phyloP scores from a whole-genome alignment of 2,113 vertebrate genomes.

The Marcusenius ussheri region DNA sequence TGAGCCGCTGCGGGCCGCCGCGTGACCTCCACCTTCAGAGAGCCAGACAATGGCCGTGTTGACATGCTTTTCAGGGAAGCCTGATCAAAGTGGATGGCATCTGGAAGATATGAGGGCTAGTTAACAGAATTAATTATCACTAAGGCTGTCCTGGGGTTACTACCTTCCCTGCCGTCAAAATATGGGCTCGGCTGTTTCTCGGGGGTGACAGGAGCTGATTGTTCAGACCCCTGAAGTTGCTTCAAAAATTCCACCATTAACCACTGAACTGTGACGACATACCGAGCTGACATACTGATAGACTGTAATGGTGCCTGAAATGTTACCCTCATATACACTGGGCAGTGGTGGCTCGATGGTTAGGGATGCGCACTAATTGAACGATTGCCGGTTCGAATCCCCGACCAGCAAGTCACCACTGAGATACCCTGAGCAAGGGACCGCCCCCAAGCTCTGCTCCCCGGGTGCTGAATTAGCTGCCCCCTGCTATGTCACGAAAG shows the following conservation, averaged over 20 bases:
- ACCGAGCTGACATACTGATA: neutral
- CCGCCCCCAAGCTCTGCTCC: too few species aligned
- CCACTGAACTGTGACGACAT: neutral
- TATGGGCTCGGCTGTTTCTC: neutral
- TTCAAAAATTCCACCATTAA: neutral
- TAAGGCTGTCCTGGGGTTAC: neutral
- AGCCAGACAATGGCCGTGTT: neutral
- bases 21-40: neutral
- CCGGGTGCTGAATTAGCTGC: too few species aligned
- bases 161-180: neutral
- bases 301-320: neutral
- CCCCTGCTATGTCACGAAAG: too few species aligned
- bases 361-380: too few species aligned
- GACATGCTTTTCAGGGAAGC: neutral
- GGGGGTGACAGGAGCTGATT: neutral
- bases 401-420: too few species aligned
- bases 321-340: neutral
- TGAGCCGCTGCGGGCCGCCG: neutral
- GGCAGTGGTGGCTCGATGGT: too few species aligned
- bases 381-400: too few species aligned
- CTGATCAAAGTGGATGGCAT: neutral
- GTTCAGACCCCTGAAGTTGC: neutral
- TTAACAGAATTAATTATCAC: neutral
- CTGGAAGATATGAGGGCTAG: neutral
- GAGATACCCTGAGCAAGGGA: too few species aligned